These are phyloP conservation scores for Opisthograptis luteolata DNA, from an alignment of 2,888 invertebrate species.

Conservation along the genomic window DNA sequence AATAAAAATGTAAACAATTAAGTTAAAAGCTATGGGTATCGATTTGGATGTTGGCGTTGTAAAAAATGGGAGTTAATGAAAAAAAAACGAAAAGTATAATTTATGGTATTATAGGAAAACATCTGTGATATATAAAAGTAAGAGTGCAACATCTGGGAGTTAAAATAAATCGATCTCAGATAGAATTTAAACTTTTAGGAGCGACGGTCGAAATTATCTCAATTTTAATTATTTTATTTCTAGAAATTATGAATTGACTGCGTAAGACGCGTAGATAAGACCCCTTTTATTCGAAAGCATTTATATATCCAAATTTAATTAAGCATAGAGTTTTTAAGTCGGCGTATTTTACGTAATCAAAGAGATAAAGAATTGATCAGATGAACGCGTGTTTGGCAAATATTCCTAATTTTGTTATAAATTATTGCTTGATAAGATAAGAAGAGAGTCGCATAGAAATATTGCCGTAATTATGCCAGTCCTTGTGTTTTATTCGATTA, in stretches of 20 bases:
- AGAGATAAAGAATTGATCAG: background rate
- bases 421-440: background rate
- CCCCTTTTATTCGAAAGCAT: constrained; percentile 30
- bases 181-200: constrained; percentile 56
- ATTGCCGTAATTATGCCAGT: background rate
- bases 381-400: background rate
- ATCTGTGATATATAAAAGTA: constrained; percentile 80
- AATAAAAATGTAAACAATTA: constrained; percentile 31
- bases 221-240: constrained; percentile 22
- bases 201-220: constrained; percentile 18
- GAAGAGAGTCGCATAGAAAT: background rate
- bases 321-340: constrained; percentile 20
- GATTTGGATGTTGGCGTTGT: constrained; percentile 62
- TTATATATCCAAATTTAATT: constrained; percentile 34
- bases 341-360: constrained; percentile 8
- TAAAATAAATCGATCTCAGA: constrained; percentile 71
- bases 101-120: constrained; percentile 77
- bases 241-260: constrained; percentile 12
- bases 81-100: constrained; percentile 69
- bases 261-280: constrained; percentile 21
- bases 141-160: constrained; percentile 75
- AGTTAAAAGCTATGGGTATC: constrained; percentile 39
- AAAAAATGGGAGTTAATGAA: constrained; percentile 56
- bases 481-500: too few relatives aligned
- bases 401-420: background rate